Evolutionary conservation across 1,140 invertebrate species (phyloP), one percentile per base, ranked within the genome.

Genomic region (Drosophila bipectinata): DNA sequence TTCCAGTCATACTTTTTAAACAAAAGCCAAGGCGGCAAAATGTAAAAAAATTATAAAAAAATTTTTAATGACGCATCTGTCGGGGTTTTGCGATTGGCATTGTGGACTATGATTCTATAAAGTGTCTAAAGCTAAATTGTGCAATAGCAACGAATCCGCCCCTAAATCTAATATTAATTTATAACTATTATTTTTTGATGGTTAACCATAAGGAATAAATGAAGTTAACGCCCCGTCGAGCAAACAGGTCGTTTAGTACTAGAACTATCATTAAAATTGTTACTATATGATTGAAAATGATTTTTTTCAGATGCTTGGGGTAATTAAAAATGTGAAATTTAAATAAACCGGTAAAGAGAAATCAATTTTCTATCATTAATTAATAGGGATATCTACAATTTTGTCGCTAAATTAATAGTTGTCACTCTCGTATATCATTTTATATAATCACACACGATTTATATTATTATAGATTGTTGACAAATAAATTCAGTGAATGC

Each of bases 221-320:
- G 21, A 47, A 68, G 61, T 68, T 68, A 57, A 71, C 67, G 64
- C 67, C 64, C 67, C 44, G 18, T 7, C 32, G 44, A 39, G 45
- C 63, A 56, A 71, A 71, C 63, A 41, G 64, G 15, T 71, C 51
- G 64, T 69, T n/a, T 71, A 68, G 18, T 69, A 48, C 64, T 21
- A 32, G 28, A 64, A 30, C 52, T 48, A 32, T 14, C 32, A 57
- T 52, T 64, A 45, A 18, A 47, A 69, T 68, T 39, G 15, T 44
- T 44, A 12, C 18, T 68, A 37, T 39, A 62, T 32, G 12, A n/a
- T 18, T 5, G 41, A 61, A 48, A 61, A 39, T 30, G 14, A 9
- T 26, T 32, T 12, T 37, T 6, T 45, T 60, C 18, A 62, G 7
- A 64, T 21, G 30, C 44, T 37, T 37, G 34, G 30, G 8, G 6